Conservation (phyloP, 2,113 vertebrate species). For the Excalfactoria chinensis region DNA sequence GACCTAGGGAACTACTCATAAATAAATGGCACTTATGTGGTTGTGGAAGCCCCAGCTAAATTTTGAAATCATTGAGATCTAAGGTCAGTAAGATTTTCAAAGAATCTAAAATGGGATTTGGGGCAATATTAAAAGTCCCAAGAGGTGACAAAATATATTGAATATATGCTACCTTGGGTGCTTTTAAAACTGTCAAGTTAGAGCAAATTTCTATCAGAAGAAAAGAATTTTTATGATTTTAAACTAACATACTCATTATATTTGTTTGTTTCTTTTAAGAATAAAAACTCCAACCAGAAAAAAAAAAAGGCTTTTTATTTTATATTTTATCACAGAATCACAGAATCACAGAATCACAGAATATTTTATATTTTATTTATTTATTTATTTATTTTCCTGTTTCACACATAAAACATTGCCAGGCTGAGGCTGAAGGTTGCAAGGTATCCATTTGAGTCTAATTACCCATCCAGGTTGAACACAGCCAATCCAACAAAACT, state of each 20-base stretch:
- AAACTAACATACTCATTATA: not conserved
- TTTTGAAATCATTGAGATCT: conserved; percentile 16
- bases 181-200: not conserved
- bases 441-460: conserved; percentile 46
- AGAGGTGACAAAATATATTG: conserved; percentile 43
- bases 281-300: not conserved
- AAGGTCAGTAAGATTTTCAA: conserved; percentile 11
- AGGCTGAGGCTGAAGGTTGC: conserved; percentile 20
- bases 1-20: not conserved
- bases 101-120: not conserved
- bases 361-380: too few species aligned
- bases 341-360: too few species aligned
- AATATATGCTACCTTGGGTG: not conserved
- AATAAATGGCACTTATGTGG: conserved; percentile 15
- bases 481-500: conserved; percentile 42
- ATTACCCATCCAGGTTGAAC: conserved; percentile 32
- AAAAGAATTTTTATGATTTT: not conserved
- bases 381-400: not conserved
- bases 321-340: too few species aligned
- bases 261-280: not conserved
- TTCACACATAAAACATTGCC: not conserved
- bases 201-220: not conserved
- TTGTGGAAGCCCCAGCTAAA: not conserved
- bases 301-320: not conserved
- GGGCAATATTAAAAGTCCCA: not conserved